Percentiles rank a stretch among this genome's conserved stretches.
Conservation (phyloP, 1,140 invertebrate species). For the Sminthurinus signatus region DNA sequence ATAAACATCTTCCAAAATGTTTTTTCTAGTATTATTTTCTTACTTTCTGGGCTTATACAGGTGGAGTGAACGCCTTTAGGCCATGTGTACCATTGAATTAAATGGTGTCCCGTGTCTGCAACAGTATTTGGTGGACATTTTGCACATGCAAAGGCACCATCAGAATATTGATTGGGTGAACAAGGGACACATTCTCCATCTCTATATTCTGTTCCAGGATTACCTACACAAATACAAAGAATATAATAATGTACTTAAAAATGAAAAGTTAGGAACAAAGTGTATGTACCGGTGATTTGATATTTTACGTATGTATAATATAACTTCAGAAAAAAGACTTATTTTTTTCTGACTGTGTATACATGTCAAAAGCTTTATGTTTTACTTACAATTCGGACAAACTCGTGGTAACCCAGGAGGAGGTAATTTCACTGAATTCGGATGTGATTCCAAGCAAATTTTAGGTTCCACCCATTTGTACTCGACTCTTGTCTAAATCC, state of each 20-base stretch:
- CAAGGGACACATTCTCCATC: conserved; percentile 48
- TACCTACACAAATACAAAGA: conserved; percentile 48
- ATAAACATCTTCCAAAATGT: too few relatives aligned
- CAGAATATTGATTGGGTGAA: conserved; percentile 43
- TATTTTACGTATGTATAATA: too few relatives aligned
- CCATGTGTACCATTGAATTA: conserved; percentile 51
- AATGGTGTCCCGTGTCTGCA: conserved; percentile 51
- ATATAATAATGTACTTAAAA: neutral
- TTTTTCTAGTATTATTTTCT: neutral
- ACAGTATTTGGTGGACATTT: conserved; percentile 52
- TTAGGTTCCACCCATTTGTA: conserved; percentile 55
- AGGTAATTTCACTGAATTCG: conserved; percentile 47
- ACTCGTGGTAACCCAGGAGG: too few relatives aligned
- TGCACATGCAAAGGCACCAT: conserved; percentile 47
- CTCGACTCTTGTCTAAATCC: conserved; percentile 46
- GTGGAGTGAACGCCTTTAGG: conserved; percentile 49
- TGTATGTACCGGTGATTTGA: too few relatives aligned
- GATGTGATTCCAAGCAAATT: conserved; percentile 49
- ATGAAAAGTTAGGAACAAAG: neutral
- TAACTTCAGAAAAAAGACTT: too few relatives aligned
- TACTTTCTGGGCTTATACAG: conserved; percentile 50
- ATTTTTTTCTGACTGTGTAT: too few relatives aligned
- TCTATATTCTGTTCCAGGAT: conserved; percentile 52
- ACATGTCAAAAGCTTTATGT: too few relatives aligned
- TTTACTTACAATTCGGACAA: too few relatives aligned